Evolutionary conservation across 2,888 invertebrate genomes (phyloP).

Genomic region (Cordylochernes scorpioides): DNA sequence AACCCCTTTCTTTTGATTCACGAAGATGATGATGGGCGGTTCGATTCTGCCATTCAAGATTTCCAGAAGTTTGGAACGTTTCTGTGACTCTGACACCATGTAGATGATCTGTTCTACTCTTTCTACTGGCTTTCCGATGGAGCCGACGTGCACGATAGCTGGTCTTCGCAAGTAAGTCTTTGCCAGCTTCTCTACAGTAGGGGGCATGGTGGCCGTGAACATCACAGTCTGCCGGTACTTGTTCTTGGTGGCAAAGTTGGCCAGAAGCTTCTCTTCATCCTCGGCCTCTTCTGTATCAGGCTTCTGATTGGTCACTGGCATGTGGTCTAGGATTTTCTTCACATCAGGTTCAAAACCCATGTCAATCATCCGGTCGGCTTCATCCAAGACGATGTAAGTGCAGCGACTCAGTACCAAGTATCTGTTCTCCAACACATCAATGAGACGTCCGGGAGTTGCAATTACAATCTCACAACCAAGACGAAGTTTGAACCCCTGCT

Average conservation of each 20-base stretch:
- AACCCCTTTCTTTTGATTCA: slow-evolving; percentile 98
- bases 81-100: slow-evolving; percentile 81
- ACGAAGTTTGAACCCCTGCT: slow-evolving; percentile 83
- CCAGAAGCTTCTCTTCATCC: slow-evolving; percentile 60
- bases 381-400: slow-evolving; percentile 62
- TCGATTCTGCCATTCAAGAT: slow-evolving; percentile 60
- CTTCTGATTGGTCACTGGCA: slow-evolving; percentile 92
- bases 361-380: slow-evolving; percentile 93
- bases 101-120: slow-evolving; percentile 89
- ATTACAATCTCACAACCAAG: slow-evolving; percentile 98
- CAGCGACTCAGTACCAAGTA: slow-evolving; percentile 89
- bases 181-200: slow-evolving; percentile 84
- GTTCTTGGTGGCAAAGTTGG: slow-evolving; percentile 79
- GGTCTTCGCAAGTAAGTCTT: slow-evolving; percentile 78
- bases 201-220: slow-evolving; percentile 99
- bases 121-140: slow-evolving; percentile 85
- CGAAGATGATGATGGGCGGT: slow-evolving; percentile 95
- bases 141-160: slow-evolving; percentile 89
- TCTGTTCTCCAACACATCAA: slow-evolving; percentile 90
- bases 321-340: slow-evolving; percentile 82
- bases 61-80: slow-evolving; percentile 68
- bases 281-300: slow-evolving; percentile 96
- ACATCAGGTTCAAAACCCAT: slow-evolving; percentile 96
- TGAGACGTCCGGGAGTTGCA: slow-evolving; percentile 94
- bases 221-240: slow-evolving; percentile 97